These are phyloP conservation scores for Distichodus sexfasciatus DNA, from an alignment of 2,797 vertebrate genomes.

Conservation along the genomic window DNA sequence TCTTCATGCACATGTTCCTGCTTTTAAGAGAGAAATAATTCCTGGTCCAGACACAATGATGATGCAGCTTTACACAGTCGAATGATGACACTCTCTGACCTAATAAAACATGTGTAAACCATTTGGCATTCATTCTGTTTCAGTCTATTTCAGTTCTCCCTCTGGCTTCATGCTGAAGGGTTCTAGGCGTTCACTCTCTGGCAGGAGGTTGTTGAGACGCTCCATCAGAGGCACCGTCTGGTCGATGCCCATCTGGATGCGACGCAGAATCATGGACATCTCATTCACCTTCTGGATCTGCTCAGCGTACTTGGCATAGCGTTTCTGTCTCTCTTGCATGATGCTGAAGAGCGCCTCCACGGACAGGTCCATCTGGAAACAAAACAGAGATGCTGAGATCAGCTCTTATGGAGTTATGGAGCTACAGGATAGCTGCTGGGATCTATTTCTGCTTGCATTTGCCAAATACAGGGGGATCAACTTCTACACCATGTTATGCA, in stretches of 20 bases:
- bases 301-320: slow-evolving; percentile 96
- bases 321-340: slow-evolving; percentile 98
- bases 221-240: slow-evolving; percentile 96
- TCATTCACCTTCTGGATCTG: slow-evolving; percentile 99
- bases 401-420: too few species aligned
- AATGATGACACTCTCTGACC: background rate
- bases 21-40: background rate
- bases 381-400: background rate
- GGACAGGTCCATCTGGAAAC: slow-evolving; percentile 88
- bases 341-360: slow-evolving; percentile 93
- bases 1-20: background rate
- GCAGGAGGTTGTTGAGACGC: slow-evolving; percentile 91
- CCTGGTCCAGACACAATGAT: background rate
- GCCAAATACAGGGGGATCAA: too few species aligned
- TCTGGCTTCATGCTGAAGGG: slow-evolving; percentile 92
- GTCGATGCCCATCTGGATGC: slow-evolving; percentile 99
- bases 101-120: background rate
- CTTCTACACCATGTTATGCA: too few species aligned
- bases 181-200: slow-evolving; percentile 90
- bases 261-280: slow-evolving; percentile 96
- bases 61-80: background rate
- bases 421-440: too few species aligned
- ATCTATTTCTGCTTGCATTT: too few species aligned
- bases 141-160: slow-evolving; percentile 65
- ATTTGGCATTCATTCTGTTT: background rate